Conservation (phyloP, 2,888 invertebrate species). For the Nemotelus nigrinus region DNA sequence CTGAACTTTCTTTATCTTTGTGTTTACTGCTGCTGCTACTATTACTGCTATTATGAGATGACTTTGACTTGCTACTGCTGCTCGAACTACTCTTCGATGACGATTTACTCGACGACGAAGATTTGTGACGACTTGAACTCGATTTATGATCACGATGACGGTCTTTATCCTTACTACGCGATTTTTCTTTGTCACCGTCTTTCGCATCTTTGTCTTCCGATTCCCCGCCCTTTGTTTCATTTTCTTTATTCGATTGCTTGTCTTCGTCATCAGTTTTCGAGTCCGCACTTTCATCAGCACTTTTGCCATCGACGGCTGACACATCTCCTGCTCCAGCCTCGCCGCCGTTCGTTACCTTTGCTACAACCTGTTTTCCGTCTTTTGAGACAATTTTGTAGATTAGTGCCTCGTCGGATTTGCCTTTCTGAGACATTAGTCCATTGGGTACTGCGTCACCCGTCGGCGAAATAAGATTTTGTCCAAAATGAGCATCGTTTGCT, state of each 20-base stretch:
- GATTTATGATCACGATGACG: constrained; percentile 57
- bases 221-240: constrained; percentile 58
- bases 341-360: constrained; percentile 58
- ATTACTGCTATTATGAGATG: constrained; percentile 19
- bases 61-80: constrained; percentile 45
- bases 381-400: constrained; percentile 75
- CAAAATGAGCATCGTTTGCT: background rate
- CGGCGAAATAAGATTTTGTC: background rate
- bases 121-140: constrained; percentile 51
- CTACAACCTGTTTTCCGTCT: constrained; percentile 77
- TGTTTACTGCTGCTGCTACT: constrained; percentile 62
- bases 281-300: constrained; percentile 53
- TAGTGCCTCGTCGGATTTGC: constrained; percentile 58
- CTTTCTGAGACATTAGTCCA: constrained; percentile 53
- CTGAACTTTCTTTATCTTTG: constrained; percentile 68
- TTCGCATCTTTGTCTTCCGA: constrained; percentile 56
- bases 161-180: constrained; percentile 58
- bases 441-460: background rate
- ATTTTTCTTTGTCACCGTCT: constrained; percentile 57
- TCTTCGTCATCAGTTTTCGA: constrained; percentile 53
- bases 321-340: background rate
- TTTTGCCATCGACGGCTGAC: constrained; percentile 35
- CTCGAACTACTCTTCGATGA: constrained; percentile 54
- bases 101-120: constrained; percentile 52
- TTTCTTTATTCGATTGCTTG: constrained; percentile 56